phyloP scores from a whole-genome alignment of 2,888 invertebrate genomes.

The Phalangium opilio region DNA sequence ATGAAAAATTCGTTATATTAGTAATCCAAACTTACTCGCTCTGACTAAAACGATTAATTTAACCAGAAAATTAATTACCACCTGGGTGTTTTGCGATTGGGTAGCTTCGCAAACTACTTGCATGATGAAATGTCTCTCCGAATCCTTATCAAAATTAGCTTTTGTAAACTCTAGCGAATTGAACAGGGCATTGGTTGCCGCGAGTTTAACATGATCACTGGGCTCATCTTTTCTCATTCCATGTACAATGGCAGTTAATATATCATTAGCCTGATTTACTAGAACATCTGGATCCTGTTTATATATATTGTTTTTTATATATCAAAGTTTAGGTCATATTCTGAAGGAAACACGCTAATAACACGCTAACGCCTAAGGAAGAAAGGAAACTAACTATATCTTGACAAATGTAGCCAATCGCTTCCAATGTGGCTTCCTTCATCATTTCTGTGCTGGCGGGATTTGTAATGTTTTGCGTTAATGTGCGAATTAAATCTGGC shows the following conservation, averaged over 20 bases:
- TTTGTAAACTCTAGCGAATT: slow-evolving; percentile 98
- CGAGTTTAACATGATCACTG: slow-evolving; percentile 77
- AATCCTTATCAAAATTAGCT: slow-evolving; percentile 94
- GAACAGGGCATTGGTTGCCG: slow-evolving; percentile 87
- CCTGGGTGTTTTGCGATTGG: slow-evolving; percentile 38
- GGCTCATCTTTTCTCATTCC: slow-evolving; percentile 92
- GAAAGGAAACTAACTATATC: slow-evolving; percentile 66
- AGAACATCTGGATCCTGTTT: slow-evolving; percentile 65
- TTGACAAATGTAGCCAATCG: slow-evolving; percentile 97
- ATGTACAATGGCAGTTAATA: slow-evolving; percentile 70
- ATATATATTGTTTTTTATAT: too few species aligned
- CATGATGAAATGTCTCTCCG: slow-evolving; percentile 97
- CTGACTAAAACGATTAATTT: too few species aligned
- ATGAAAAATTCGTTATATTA: too few species aligned
- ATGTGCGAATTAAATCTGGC: slow-evolving; percentile 69
- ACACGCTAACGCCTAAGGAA: too few species aligned
- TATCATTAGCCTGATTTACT: slow-evolving; percentile 81
- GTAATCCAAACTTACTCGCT: too few species aligned
- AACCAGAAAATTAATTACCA: slow-evolving; percentile 1
- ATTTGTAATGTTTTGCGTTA: slow-evolving; percentile 82
- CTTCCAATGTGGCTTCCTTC: slow-evolving; percentile 91
- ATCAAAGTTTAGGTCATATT: too few species aligned
- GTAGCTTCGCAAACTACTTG: slow-evolving; percentile 99
- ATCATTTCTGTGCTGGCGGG: slow-evolving; percentile 68
- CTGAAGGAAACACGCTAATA: too few species aligned